Evolutionary conservation across 2,888 invertebrate species (phyloP), one percentile per base, ranked within the genome.

Genomic region (Ceriagrion tenellum): DNA sequence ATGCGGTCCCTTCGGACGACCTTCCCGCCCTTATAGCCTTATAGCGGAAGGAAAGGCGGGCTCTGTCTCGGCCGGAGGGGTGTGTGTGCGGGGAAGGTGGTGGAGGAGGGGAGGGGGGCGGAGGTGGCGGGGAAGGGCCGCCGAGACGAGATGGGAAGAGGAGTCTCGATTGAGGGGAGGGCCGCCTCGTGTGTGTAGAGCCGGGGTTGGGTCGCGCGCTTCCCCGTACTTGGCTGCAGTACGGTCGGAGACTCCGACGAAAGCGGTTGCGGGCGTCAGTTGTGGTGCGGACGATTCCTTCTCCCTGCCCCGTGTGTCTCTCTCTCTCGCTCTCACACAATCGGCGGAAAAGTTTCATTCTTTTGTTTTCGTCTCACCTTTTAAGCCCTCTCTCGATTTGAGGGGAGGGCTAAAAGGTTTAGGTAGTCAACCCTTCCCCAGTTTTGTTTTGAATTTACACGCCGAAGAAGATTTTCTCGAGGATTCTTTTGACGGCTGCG

Each of bases 181-280:
- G 88, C 2, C 0, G 35, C 40, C 30, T 55, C 47, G 56, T 90
- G 90, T 90, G 90, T 90, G 90, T 90, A 47, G 56, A n/a, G 90
- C 55, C 30, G 55, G 90, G 90, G 56, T 91, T 63, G 40, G 91
- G 63, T 26, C 91, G 91, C 91, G 90, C 90, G 90, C 90, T 69
- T 59, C 69, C 35, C 81, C 30, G 13, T 59, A 40, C 90, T 55
- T 30, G 90, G 55, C 59, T 63, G 91, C 91, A 91, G 91, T 91
- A 69, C 63, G 26, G 91, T 91, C 91, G 91, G 91, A 91, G 91
- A 40, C 91, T 91, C 91, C 91, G 91, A 69, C 91, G 91, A 26
- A 69, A 69, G 40, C 91, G 40, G 40, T 63, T 40, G 55, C 47
- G 35, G 35, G 20, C 16, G 56, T 55, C 18, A 26, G 2, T 26